Base-by-base conservation (phyloP, 2,113 vertebrate genomes). In the Odocoileus hemionus region DNA sequence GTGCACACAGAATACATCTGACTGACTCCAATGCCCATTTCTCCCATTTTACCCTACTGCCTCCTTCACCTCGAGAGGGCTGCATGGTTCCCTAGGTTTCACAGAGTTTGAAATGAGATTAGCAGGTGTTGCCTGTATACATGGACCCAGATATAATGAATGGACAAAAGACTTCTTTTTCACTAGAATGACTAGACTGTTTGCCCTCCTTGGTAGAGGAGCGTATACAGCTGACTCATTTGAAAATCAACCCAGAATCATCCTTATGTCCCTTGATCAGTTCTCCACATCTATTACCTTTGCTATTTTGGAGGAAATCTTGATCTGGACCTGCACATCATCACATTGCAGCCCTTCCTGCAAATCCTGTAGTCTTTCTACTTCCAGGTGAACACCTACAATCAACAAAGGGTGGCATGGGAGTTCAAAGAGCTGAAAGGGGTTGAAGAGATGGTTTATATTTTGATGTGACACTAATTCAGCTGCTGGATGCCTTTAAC, bases 291-390 rank as follows among this genome's bases (percentile, higher is more conserved):
- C 64, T 67, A 9, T 97, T 98, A 98, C 98, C 98, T 98, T 98
- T 26, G 98, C 97, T 94, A 98, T 97, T 96, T 97, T 98, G 74
- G 98, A 97, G 45, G 95, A 96, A 94, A 97, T 97, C 86, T 97
- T 97, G 57, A 98, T 87, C 13, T 98, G 98, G 84, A 96, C 11
- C 25, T 98, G 61, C 1, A 33, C 43, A 5, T 98, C 96, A 36
- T 84, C 67, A 74, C 94, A 82, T 2, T 95, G 83, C 12, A 98
- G 86, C 9, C 93, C 97, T 92, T 97, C 95, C 57, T 95, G 98
- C 85, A 97, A 89, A 43, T 25, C 25, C 74, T 95, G 89, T 2
- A 98, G 92, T 55, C 87, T 94, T 83, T 98, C 97, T 25, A 89
- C 3, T 55, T 98, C 98, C 30, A 83, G 64, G 39, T 0, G 92